These are phyloP conservation scores for Amorpha juglandis DNA, from an alignment of 2,888 invertebrate species.

Conservation along the genomic window DNA sequence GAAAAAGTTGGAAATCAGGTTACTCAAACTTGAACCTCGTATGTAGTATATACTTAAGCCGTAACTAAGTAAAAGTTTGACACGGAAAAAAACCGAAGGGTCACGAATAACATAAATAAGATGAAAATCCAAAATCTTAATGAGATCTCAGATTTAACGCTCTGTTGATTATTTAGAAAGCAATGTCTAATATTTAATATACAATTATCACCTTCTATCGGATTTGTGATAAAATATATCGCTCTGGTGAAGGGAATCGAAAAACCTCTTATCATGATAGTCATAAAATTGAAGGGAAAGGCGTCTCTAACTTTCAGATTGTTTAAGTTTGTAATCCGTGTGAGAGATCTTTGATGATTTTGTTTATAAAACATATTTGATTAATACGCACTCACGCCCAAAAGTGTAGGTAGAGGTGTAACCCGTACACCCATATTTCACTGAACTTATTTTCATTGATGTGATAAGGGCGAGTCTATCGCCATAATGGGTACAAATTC, in stretches of 20 bases:
- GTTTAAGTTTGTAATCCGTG: not conserved
- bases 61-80: slow-evolving; percentile 40
- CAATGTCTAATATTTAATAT: slow-evolving; percentile 33
- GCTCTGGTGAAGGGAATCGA: slow-evolving; percentile 3
- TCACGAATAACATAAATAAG: slow-evolving; percentile 55
- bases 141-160: slow-evolving; percentile 50
- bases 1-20: not conserved
- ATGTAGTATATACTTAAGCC: slow-evolving; percentile 32
- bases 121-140: slow-evolving; percentile 47
- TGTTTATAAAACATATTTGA: not conserved
- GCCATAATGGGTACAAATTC: too few relatives aligned
- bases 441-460: too few relatives aligned
- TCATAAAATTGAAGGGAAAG: not conserved
- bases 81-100: slow-evolving; percentile 37
- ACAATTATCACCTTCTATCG: slow-evolving; percentile 37
- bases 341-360: not conserved
- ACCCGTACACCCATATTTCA: too few relatives aligned
- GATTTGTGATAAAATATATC: slow-evolving; percentile 31
- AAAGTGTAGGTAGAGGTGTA: too few relatives aligned
- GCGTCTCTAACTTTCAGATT: not conserved
- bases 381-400: not conserved
- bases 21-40: not conserved
- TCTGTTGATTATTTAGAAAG: slow-evolving; percentile 36
- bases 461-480: too few relatives aligned
- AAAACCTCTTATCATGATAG: not conserved